Percentiles rank a stretch among this genome's conserved stretches.
Evolutionary conservation across 2,113 vertebrate genomes (phyloP).

Genomic region (Numida meleagris): DNA sequence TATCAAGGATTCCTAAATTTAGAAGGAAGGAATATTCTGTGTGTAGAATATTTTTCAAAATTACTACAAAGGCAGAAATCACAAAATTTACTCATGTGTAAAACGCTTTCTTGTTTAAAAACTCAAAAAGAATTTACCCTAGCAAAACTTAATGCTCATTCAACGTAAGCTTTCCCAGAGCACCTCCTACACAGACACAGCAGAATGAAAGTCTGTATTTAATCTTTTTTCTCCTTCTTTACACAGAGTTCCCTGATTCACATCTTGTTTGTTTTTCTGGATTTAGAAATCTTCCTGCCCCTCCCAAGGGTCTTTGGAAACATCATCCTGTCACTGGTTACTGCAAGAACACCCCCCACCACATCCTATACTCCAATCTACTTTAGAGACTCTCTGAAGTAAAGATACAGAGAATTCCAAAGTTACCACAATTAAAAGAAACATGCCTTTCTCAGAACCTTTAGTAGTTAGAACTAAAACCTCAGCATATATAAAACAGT

Average conservation of each 20-base stretch:
- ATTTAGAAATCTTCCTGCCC: not conserved
- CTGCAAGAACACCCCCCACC: not conserved
- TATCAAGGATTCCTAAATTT: not conserved
- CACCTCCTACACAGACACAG: not conserved
- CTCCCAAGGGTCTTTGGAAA: not conserved
- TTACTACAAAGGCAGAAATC: not conserved
- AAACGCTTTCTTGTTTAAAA: not conserved
- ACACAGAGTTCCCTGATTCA: not conserved
- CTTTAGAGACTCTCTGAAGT: not conserved
- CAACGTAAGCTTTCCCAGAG: not conserved
- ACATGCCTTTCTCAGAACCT: not conserved
- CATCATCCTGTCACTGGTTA: not conserved
- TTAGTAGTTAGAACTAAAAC: not conserved
- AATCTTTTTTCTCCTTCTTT: not conserved
- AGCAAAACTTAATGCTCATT: not conserved
- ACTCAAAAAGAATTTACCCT: not conserved
- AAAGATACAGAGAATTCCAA: not conserved
- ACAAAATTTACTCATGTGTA: not conserved
- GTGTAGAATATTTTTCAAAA: not conserved
- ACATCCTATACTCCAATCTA: not conserved
- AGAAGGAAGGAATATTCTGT: not conserved
- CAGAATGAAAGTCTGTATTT: not conserved
- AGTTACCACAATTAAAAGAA: not conserved
- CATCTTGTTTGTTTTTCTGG: not conserved
- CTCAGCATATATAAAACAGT: not conserved